These are phyloP conservation scores for Hoplodrina ambigua DNA, from an alignment of 2,888 invertebrate genomes.

Conservation along the genomic window DNA sequence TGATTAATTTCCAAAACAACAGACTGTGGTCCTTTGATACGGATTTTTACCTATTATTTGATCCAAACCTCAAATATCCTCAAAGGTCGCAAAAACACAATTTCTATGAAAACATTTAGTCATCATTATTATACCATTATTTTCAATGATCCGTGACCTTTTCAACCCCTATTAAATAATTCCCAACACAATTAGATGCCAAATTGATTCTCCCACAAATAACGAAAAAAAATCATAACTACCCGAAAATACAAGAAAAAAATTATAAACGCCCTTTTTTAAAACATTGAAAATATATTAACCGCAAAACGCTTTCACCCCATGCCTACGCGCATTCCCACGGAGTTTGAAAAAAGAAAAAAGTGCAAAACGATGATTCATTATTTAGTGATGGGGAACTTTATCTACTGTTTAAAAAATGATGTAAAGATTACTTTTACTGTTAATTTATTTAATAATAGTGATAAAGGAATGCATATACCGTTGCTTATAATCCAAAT, in stretches of 20 bases:
- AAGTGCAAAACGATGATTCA: constrained; percentile 67
- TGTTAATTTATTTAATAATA: constrained; percentile 12
- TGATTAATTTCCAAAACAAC: too few relatives aligned
- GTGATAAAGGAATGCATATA: not conserved
- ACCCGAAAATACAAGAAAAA: constrained; percentile 42
- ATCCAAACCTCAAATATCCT: constrained; percentile 6
- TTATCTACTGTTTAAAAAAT: constrained; percentile 32
- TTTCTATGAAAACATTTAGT: constrained; percentile 31
- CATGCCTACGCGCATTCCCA: constrained; percentile 63
- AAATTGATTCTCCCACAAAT: constrained; percentile 60
- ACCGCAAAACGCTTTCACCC: constrained; percentile 72
- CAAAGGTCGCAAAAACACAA: not conserved
- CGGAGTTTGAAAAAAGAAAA: constrained; percentile 60
- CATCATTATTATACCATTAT: constrained; percentile 59
- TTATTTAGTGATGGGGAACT: constrained; percentile 52
- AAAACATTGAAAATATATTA: constrained; percentile 44
- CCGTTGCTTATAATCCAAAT: not conserved
- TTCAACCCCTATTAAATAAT: constrained; percentile 46
- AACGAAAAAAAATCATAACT: constrained; percentile 57
- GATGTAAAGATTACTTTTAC: constrained; percentile 31
- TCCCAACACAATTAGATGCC: constrained; percentile 55
- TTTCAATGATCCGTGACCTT: constrained; percentile 64
- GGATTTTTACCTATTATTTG: not conserved
- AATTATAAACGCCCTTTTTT: constrained; percentile 44
- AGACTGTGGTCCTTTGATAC: not conserved